These are phyloP conservation scores for Chelidonichthys spinosus DNA, from an alignment of 2,797 vertebrate genomes.

Conservation along the genomic window DNA sequence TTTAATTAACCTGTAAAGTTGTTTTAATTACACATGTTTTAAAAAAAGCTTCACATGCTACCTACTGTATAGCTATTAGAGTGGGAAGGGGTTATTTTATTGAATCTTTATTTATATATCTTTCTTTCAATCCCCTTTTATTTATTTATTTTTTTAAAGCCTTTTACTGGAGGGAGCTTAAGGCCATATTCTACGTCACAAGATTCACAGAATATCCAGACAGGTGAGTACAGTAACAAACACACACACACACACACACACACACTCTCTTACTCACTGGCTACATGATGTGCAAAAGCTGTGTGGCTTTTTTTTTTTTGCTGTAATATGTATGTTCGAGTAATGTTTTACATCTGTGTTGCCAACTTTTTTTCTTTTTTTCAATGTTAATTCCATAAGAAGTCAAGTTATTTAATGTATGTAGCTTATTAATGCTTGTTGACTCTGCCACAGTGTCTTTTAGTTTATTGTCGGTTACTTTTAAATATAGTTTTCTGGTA, in stretches of 20 bases:
- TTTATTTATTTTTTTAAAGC: too few relatives aligned
- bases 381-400: neutral
- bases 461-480: neutral
- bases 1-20: too few relatives aligned
- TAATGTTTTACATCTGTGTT: neutral
- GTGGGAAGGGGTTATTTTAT: neutral
- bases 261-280: too few relatives aligned
- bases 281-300: neutral
- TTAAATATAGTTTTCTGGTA: neutral
- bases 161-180: neutral
- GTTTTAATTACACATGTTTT: too few relatives aligned
- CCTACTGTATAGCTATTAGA: neutral
- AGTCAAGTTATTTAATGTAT: neutral
- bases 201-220: neutral
- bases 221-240: neutral
- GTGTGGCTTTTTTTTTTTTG: neutral
- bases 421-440: neutral
- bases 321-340: neutral
- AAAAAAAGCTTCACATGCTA: neutral
- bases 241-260: too few relatives aligned
- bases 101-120: neutral
- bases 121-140: neutral
- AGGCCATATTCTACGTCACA: neutral
- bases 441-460: neutral
- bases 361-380: too few relatives aligned